phyloP scores from a whole-genome alignment of 2,888 invertebrate genomes.

The Athetis lepigone region DNA sequence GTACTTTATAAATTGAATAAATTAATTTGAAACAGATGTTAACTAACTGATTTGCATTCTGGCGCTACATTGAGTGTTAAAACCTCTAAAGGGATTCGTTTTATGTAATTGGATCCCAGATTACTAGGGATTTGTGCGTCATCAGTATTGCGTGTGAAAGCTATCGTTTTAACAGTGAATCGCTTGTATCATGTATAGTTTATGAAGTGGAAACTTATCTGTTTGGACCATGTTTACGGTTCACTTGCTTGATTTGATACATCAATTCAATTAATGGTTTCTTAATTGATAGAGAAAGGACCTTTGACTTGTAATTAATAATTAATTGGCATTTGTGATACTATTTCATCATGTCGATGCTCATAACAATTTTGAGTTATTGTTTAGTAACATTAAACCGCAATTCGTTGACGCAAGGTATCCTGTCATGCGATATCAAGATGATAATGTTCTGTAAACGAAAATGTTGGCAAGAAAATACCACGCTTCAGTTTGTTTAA shows the following conservation, averaged over 20 bases:
- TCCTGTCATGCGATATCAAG: neutral
- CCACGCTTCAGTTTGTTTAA: neutral
- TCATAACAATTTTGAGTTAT: too few relatives aligned
- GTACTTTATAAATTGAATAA: slow-evolving; percentile 56
- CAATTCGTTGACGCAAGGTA: too few relatives aligned
- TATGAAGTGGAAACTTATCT: slow-evolving; percentile 28
- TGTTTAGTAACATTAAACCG: too few relatives aligned
- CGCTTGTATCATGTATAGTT: slow-evolving; percentile 34
- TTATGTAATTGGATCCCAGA: slow-evolving; percentile 67
- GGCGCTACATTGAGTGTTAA: slow-evolving; percentile 65
- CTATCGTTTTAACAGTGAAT: slow-evolving; percentile 43
- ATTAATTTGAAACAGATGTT: slow-evolving; percentile 60
- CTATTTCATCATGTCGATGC: too few relatives aligned
- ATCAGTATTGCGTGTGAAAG: slow-evolving; percentile 55
- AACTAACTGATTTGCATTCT: slow-evolving; percentile 62
- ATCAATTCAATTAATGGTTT: neutral
- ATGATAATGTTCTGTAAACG: neutral
- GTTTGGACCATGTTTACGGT: slow-evolving; percentile 21
- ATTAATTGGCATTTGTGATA: too few relatives aligned
- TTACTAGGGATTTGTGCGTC: slow-evolving; percentile 61
- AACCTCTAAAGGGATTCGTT: slow-evolving; percentile 66
- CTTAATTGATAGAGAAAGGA: neutral
- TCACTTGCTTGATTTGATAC: slow-evolving; percentile 4
- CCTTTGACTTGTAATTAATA: neutral
- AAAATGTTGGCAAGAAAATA: neutral